Base-by-base conservation (phyloP, 2,797 vertebrate species). In the Lithobates sylvaticus region DNA sequence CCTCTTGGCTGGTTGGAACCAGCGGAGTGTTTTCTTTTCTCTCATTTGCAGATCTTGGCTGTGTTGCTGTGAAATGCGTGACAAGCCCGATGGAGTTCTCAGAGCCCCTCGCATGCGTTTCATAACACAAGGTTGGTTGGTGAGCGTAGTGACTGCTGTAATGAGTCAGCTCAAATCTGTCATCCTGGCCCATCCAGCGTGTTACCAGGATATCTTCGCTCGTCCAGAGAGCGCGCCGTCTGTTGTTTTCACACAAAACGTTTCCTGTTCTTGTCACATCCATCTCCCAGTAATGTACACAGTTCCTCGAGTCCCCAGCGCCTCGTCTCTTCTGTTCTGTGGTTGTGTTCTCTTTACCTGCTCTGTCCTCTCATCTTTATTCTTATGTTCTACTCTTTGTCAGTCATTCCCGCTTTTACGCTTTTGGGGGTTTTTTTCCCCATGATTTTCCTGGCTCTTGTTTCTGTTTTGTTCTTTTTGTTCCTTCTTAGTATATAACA, bases 201-300 rank as follows among this genome's bases (percentile, higher is more conserved):
- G 85, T 58, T 73, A 78, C 71, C 75, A 54, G 27, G 34, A 83
- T 77, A 18, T 27, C 26, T 39, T 23, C 32, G 58, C 18, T 34
- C 21, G 47, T 58, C 74, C 67, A 72, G 73, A 72, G 42, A 77
- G 42, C 10, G 27, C 23, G 27, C 75, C 65, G 44, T 78, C 73
- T 83, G 80, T 76, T 86, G 78, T 81, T 82, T 82, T 72, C 73
- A 71, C 73, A 61, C 65, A 77, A 86, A 18, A 26, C 42, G 21
- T 81, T 86, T 86, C 78, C 79, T 82, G 32, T 82, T 50, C 79
- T 50, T 82, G 73, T 61, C 71, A 79, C 29, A 75, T 65, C 39
- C 72, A 10, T 78, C 42, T 54, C 23, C 18, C 65, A n/a, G 42
- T 65, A 68, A 65, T 47, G 23, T 8, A 34, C 10, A 23, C 26